Evolutionary conservation across 2,797 vertebrate genomes (phyloP).

Genomic region (Melanogrammus aeglefinus): DNA sequence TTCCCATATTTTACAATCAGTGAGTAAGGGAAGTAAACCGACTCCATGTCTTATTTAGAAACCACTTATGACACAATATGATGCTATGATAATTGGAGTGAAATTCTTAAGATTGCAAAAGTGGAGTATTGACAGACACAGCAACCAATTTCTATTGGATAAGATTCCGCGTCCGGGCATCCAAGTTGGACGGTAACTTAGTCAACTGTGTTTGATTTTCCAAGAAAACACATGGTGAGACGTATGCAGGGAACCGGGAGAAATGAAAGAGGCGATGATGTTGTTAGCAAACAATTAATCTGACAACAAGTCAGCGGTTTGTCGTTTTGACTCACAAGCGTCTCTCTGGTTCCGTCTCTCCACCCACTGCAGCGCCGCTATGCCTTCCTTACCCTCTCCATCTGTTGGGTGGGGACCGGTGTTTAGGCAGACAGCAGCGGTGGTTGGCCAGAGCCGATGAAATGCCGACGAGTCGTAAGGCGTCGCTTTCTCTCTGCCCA

Average conservation of each 20-base stretch:
- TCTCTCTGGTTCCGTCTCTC: conserved; percentile 14
- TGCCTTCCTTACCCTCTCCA: background rate
- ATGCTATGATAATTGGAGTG: background rate
- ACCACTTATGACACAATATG: background rate
- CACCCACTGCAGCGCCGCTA: conserved; percentile 25
- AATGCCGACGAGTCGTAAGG: background rate
- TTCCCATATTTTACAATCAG: too few species aligned
- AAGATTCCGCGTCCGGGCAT: background rate
- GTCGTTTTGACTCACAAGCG: conserved; percentile 16
- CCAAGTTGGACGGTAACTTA: background rate
- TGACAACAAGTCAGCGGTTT: background rate
- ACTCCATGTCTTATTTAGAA: background rate
- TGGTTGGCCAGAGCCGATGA: background rate
- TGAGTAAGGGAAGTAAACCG: too few species aligned
- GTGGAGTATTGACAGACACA: too few species aligned
- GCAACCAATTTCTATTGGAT: background rate
- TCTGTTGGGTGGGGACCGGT: background rate
- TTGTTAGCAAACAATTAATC: background rate
- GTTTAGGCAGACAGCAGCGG: too few species aligned
- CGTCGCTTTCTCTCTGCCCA: background rate
- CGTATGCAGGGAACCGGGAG: background rate
- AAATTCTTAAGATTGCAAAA: too few species aligned
- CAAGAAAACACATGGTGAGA: too few species aligned
- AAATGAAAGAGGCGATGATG: background rate
- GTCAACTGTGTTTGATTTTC: too few species aligned